Percentiles rank a stretch among this genome's conserved stretches.
phyloP scores from a whole-genome alignment of 2,888 invertebrate species.

The Drosophila incognita region DNA sequence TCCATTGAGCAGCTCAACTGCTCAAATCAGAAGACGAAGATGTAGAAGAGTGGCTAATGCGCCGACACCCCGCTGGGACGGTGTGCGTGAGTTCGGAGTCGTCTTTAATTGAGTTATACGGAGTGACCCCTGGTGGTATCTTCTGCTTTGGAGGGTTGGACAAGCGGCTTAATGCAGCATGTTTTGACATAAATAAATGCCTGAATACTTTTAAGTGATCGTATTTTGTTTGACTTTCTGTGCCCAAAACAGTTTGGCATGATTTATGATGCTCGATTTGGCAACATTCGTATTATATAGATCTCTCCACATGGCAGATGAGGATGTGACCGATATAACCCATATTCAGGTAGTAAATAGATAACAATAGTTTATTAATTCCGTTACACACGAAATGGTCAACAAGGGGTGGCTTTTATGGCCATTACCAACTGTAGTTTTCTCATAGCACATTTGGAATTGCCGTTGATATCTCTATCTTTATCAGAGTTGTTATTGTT shows the following conservation, averaged over 20 bases:
- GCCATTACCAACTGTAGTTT: constrained; percentile 22
- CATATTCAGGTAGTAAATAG: constrained; percentile 45
- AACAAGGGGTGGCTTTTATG: constrained; percentile 27
- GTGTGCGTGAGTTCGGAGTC: constrained; percentile 76
- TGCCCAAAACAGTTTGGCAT: constrained; percentile 70
- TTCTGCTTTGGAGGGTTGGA: constrained; percentile 59
- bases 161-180: constrained; percentile 70
- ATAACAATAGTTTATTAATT: constrained; percentile 54
- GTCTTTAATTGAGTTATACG: constrained; percentile 81
- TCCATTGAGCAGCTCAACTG: constrained; percentile 54
- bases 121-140: constrained; percentile 48
- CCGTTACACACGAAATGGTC: constrained; percentile 43
- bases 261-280: constrained; percentile 73
- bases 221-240: constrained; percentile 74
- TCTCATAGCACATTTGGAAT: not conserved
- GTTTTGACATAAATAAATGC: constrained; percentile 85
- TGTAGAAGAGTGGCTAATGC: constrained; percentile 66
- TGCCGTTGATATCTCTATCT: not conserved
- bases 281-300: constrained; percentile 51
- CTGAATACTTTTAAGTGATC: constrained; percentile 83
- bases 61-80: constrained; percentile 80
- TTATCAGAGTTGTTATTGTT: not conserved
- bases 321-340: constrained; percentile 52
- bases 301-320: constrained; percentile 41
- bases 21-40: constrained; percentile 44